These are phyloP conservation scores for Agonopterix arenella DNA, from an alignment of 2,888 invertebrate genomes.

Conservation along the genomic window DNA sequence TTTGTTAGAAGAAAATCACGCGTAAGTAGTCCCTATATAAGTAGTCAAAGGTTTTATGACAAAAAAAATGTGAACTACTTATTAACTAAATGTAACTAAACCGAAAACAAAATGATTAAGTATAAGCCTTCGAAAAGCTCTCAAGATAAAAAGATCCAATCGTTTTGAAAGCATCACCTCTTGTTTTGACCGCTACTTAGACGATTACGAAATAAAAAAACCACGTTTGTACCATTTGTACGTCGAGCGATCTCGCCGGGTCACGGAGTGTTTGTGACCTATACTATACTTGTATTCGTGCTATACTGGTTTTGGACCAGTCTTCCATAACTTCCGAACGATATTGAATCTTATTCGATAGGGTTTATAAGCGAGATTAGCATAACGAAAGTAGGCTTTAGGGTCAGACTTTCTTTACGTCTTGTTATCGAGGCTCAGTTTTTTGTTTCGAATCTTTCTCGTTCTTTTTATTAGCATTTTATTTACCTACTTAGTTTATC, in stretches of 20 bases:
- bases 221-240: slow-evolving; percentile 22
- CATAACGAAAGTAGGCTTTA: slow-evolving; percentile 8
- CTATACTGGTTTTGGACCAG: slow-evolving; percentile 58
- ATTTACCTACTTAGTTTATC: too few species aligned
- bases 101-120: background rate
- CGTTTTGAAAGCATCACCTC: slow-evolving; percentile 6
- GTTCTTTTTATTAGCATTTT: background rate
- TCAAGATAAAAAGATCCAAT: background rate
- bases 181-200: slow-evolving; percentile 8
- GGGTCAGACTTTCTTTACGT: slow-evolving; percentile 40
- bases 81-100: too few species aligned
- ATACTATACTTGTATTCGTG: slow-evolving; percentile 52
- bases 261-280: slow-evolving; percentile 62
- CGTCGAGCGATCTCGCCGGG: slow-evolving; percentile 41
- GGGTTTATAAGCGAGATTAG: slow-evolving; percentile 28
- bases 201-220: slow-evolving; percentile 42
- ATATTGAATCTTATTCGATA: slow-evolving; percentile 31
- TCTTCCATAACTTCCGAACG: slow-evolving; percentile 16
- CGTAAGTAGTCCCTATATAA: too few species aligned
- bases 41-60: too few species aligned
- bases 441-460: slow-evolving; percentile 16
- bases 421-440: slow-evolving; percentile 24
- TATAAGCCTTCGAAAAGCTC: background rate
- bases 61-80: too few species aligned
- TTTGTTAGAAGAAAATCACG: too few species aligned